A percentile compares a stretch with the other conserved stretches of the same genome.
These are phyloP conservation scores for Hymenochirus boettgeri DNA, from an alignment of 2,113 vertebrate species.

Conservation along the genomic window DNA sequence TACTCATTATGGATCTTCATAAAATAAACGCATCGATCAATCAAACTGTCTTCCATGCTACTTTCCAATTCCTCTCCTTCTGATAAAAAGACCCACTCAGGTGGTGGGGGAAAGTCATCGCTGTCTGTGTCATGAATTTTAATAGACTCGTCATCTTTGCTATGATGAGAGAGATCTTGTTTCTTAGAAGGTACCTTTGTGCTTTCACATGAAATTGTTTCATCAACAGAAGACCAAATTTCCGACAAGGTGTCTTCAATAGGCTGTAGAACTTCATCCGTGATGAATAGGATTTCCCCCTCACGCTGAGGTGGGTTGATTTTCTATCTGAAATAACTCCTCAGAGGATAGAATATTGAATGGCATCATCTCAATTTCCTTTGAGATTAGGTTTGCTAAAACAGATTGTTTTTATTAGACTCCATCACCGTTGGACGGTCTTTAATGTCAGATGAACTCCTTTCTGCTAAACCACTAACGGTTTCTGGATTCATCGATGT, in stretches of 20 bases:
- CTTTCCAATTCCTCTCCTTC: slow-evolving; percentile 4
- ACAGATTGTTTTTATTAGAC: slow-evolving; percentile 21
- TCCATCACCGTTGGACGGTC: not conserved
- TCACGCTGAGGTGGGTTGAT: slow-evolving; percentile 6
- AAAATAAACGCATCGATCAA: slow-evolving; percentile 49
- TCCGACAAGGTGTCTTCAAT: slow-evolving; percentile 47
- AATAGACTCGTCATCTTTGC: slow-evolving; percentile 44
- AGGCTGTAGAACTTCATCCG: slow-evolving; percentile 14
- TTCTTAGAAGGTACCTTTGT: slow-evolving; percentile 51
- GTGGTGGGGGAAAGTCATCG: slow-evolving; percentile 56
- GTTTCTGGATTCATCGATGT: slow-evolving; percentile 10
- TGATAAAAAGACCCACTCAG: slow-evolving; percentile 37
- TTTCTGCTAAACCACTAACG: not conserved
- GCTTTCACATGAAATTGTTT: no score
- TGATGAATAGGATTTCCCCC: slow-evolving; percentile 1
- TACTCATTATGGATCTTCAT: slow-evolving; percentile 28
- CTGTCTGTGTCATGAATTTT: slow-evolving; percentile 41
- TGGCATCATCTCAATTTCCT: not conserved
- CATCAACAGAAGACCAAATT: slow-evolving; percentile 59
- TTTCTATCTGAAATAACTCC: not conserved
- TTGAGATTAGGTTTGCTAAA: not conserved
- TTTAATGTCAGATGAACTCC: not conserved
- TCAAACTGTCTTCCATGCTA: slow-evolving; percentile 48
- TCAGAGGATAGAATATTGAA: slow-evolving; percentile 11
- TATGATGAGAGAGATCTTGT: slow-evolving; percentile 44